Evolutionary conservation across 2,888 invertebrate genomes (phyloP), one percentile per base, ranked within the genome.

Genomic region (Lithophane leautieri): DNA sequence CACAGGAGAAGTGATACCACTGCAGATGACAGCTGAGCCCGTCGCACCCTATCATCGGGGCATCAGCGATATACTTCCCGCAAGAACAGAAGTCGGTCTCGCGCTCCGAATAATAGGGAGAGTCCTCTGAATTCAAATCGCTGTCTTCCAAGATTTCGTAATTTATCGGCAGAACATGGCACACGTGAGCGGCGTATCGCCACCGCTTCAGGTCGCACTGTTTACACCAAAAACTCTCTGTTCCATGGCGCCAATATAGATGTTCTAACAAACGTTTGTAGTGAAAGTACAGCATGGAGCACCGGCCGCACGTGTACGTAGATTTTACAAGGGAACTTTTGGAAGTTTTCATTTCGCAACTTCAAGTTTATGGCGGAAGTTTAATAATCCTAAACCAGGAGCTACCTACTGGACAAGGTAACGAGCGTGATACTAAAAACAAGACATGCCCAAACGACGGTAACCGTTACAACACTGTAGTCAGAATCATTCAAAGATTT

Each of bases 191-290:
- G 1, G 95, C 94, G 78, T 90, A 94, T 3, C 61, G 77, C 95
- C 95, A 95, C 14, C 89, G 89, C 79, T 90, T 93, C 56, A 94
- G 54, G 0, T 88, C 85, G 44, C 95, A 95, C 62, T 85, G 77
- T 14, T 87, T 87, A 82, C 95, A 95, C 83, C 81, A 86, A 12
- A 80, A 65, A 70, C 94, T 94, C 81, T 95, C 94, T 0, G 94
- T 95, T 9, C 94, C 95, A 76, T 95, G 95, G 11, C 92, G 89
- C 94, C 94, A 95, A 81, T 92, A 95, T 42, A 95, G 83, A 84
- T 95, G 95, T 77, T 93, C 93, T 7, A 95, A 77, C 54, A 95
- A 88, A 47, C 86, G 89, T 75, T 93, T 92, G 82, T 94, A 95
- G 42, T 92, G 90, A 9, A 84, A 84, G 83, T 93, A 95, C 61